Base-by-base conservation (phyloP, 2,113 vertebrate genomes). In the Thomomys bottae region DNA sequence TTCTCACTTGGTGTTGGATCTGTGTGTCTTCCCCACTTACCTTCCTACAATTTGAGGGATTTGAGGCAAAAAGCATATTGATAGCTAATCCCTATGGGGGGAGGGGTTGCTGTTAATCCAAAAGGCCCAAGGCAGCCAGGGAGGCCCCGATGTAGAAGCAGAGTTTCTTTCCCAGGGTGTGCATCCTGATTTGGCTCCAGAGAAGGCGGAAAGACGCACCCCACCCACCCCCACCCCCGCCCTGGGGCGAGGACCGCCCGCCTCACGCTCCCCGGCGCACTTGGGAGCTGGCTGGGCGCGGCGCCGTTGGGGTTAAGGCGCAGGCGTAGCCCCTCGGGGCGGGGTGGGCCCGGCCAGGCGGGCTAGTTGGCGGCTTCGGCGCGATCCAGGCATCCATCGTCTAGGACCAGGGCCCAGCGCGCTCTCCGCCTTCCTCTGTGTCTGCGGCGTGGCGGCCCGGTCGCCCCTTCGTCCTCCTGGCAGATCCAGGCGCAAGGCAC, bases 251-350 rank as follows among this genome's bases (percentile, higher is more conserved):
- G 49, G 49, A 54, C 49, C 49, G 49, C 49, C 73, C 11, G 28
- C 30, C 66, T 49, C 54, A 54, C 17, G 15, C 71, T 30, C 66
- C 5, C 40, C 70, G 3, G 15, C 6, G 79, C 30, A 75, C n/a
- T n/a, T 57, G 34, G 0, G 2, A 26, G 34, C 59, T 30, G 2
- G 32, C 24, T 0, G 18, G n/a, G 57, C 26, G 23, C 6, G 5
- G 87, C 34, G 34, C 36, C 4, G 20, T 66, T 23, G 28, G 54
- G 66, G 72, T 76, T 75, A 84, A 83, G 80, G 63, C 42, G 67
- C 88, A 59, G 80, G 96, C 91, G 84, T 79, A 92, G 84, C 32
- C 61, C 87, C 82, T 75, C 15, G 66, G 79, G 82, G 38, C 23
- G 30, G 87, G 75, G 61, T 34, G 89, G 72, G 67, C 66, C 61